Evolutionary conservation across 2,888 invertebrate genomes (phyloP).

Genomic region (Acleris laterana): DNA sequence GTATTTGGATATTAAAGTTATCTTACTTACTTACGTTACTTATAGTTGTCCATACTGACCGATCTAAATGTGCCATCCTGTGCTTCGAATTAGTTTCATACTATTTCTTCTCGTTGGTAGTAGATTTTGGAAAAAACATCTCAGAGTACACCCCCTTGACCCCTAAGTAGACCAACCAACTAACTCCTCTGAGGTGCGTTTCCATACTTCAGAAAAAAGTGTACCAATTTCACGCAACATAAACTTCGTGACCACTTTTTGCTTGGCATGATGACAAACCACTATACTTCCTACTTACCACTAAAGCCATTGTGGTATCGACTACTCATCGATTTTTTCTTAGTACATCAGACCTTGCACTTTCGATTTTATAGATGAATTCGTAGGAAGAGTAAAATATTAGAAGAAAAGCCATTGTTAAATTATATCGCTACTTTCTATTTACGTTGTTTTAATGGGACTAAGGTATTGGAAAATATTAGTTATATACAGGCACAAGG

Average conservation of each 20-base stretch:
- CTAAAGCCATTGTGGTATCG: conserved; percentile 55
- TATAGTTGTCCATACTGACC: too few relatives aligned
- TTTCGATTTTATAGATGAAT: conserved; percentile 63
- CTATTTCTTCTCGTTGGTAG: too few relatives aligned
- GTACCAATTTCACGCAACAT: conserved; percentile 80
- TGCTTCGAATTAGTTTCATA: too few relatives aligned
- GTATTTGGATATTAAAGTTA: too few relatives aligned
- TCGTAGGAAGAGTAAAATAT: conserved; percentile 36
- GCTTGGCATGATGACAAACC: conserved; percentile 72
- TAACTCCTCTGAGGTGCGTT: conserved; percentile 25
- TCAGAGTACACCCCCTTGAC: too few relatives aligned
- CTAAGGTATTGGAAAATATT: too few relatives aligned
- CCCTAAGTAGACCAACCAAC: conserved; percentile 5
- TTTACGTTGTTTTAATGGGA: background rate
- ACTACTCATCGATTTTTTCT: conserved; percentile 68
- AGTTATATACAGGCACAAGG: too few relatives aligned
- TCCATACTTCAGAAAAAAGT: conserved; percentile 48
- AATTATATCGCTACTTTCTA: conserved; percentile 25
- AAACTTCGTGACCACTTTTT: conserved; percentile 76
- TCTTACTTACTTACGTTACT: too few relatives aligned
- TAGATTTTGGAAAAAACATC: too few relatives aligned
- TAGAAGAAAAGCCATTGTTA: conserved; percentile 43
- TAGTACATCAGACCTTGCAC: conserved; percentile 69
- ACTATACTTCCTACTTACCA: conserved; percentile 73
- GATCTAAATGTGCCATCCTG: too few relatives aligned